Conservation (phyloP, 2,797 vertebrate genomes). For the Dallia pectoralis region DNA sequence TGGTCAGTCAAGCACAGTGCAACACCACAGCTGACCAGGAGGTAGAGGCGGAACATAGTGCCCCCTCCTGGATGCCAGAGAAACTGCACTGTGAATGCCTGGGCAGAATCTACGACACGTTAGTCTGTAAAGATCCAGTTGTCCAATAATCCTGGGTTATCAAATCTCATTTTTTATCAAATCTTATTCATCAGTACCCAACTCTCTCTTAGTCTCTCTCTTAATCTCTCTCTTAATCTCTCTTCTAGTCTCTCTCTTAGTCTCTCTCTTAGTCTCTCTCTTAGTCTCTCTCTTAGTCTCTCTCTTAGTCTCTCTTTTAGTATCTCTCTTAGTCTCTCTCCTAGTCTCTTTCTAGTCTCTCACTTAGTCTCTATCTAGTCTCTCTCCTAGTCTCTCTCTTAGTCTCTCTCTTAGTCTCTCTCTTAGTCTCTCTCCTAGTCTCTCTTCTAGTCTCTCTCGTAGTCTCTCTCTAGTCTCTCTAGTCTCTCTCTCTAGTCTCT, state of each 20-base stretch:
- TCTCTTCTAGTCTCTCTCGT: background rate
- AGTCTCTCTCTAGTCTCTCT: background rate
- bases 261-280: background rate
- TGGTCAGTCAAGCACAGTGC: background rate
- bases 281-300: too few relatives aligned
- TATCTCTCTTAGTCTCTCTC: too few relatives aligned
- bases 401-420: background rate
- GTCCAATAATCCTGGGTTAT: background rate
- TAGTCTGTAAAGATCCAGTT: conserved; percentile 6
- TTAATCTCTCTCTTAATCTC: background rate
- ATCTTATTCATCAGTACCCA: too few relatives aligned
- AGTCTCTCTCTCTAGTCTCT: too few relatives aligned
- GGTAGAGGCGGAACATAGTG: conserved; percentile 36
- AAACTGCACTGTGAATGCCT: conserved; percentile 23
- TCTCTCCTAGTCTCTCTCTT: too few relatives aligned
- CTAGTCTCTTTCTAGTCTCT: background rate
- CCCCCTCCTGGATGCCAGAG: conserved; percentile 38
- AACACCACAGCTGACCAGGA: background rate
- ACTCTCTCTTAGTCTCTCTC: too few relatives aligned
- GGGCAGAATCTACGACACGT: conserved; percentile 21
- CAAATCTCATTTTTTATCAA: background rate
- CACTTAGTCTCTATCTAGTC: too few relatives aligned
- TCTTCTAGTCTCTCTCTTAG: background rate
- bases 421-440: too few relatives aligned
- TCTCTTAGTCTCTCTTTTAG: background rate